Evolutionary conservation across 2,113 vertebrate species (phyloP).

Genomic region (Carlito syrichta): DNA sequence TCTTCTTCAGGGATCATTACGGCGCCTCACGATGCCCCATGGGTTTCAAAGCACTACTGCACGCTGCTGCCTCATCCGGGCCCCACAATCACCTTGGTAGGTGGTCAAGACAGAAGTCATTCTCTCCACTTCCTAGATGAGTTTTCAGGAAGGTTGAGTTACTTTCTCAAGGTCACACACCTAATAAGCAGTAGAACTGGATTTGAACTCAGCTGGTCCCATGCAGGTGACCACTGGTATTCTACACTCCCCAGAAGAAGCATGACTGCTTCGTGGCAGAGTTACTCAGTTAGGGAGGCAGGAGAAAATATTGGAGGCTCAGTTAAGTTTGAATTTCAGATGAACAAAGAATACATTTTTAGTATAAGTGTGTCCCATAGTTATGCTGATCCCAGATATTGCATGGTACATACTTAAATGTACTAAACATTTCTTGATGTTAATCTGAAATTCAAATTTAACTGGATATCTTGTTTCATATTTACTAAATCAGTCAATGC

Average conservation of each 20-base stretch:
- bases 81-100: constrained; percentile 4
- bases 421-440: not conserved
- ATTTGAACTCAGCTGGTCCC: constrained; percentile 23
- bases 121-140: constrained; percentile 31
- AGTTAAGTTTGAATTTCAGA: not conserved
- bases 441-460: constrained; percentile 20
- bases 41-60: constrained; percentile 10
- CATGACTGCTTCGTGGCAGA: not conserved
- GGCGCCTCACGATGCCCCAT: not conserved
- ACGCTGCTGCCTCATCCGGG: not conserved
- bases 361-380: not conserved
- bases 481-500: not conserved
- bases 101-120: constrained; percentile 9
- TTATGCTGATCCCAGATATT: not conserved
- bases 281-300: not conserved
- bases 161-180: constrained; percentile 33
- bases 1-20: constrained; percentile 45
- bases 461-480: not conserved
- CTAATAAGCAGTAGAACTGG: not conserved
- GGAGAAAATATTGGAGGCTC: not conserved
- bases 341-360: not conserved
- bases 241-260: not conserved
- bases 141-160: constrained; percentile 21
- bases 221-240: not conserved
- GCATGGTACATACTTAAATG: not conserved